Conservation (phyloP, 64 coral and sea anemone genomes). For the Montipora capricornis region DNA sequence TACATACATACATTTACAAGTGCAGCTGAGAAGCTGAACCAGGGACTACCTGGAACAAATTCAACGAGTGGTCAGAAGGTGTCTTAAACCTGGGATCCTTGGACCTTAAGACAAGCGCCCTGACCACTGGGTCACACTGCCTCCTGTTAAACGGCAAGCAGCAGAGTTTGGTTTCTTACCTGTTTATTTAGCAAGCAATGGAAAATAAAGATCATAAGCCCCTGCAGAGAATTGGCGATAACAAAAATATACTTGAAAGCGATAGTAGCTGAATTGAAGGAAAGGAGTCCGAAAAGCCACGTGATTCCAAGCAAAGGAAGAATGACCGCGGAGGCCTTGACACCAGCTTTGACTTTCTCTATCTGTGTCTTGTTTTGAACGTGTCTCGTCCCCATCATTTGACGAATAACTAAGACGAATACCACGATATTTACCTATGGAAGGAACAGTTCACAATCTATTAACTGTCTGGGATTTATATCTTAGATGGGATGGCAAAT, state of each 20-base stretch:
- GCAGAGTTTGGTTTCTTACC: constrained; percentile 2
- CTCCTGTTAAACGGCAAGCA: too few species aligned
- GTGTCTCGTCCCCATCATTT: constrained; percentile 76
- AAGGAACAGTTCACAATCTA: neutral
- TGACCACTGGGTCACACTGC: too few species aligned
- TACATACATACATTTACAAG: too few species aligned
- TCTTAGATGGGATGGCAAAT: neutral
- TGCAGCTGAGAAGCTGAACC: too few species aligned
- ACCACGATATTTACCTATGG: constrained; percentile 67
- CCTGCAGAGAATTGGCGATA: constrained; percentile 64
- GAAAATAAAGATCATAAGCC: constrained; percentile 74
- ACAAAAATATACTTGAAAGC: constrained; percentile 64
- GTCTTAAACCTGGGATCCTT: too few species aligned
- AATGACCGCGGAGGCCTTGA: constrained; percentile 72
- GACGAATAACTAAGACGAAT: constrained; percentile 56
- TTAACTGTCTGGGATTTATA: neutral
- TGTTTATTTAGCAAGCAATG: constrained; percentile 70
- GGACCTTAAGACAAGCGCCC: too few species aligned
- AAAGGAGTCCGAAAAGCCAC: constrained; percentile 65
- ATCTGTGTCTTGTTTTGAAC: constrained; percentile 61
- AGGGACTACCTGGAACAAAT: too few species aligned
- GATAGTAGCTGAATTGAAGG: constrained; percentile 30
- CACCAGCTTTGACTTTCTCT: constrained; percentile 53
- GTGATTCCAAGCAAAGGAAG: constrained; percentile 75
- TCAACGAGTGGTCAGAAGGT: too few species aligned